phyloP scores from a whole-genome alignment of 1,140 invertebrate species.

The Ostrea denselamellosa region DNA sequence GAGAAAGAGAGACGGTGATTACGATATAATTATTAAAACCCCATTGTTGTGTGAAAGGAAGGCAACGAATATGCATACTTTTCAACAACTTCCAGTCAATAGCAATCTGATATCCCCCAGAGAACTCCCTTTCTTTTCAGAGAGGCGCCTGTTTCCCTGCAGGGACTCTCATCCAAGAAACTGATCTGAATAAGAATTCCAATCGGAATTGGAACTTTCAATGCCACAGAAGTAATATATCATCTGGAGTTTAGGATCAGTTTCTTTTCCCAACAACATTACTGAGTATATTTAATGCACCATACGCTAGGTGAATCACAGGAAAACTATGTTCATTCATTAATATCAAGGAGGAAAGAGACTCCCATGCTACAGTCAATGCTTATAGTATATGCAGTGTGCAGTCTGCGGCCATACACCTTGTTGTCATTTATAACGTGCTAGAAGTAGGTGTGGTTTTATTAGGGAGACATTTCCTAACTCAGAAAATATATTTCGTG shows the following conservation, averaged over 20 bases:
- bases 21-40: no score
- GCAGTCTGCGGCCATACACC: no score
- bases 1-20: no score
- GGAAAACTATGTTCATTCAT: background rate
- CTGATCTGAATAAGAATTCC: constrained; percentile 2
- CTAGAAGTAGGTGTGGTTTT: no score
- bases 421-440: no score
- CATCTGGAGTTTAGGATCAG: background rate
- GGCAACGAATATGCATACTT: background rate
- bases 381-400: no score
- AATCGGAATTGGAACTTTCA: background rate
- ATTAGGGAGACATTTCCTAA: no score
- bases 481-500: no score
- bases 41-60: background rate
- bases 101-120: background rate
- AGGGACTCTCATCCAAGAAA: background rate
- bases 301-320: background rate
- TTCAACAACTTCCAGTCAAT: no score
- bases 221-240: background rate
- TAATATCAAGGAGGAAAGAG: background rate
- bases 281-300: background rate
- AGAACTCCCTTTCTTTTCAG: background rate
- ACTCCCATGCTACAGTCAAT: background rate
- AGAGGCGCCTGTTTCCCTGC: background rate
- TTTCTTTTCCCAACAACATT: background rate